Conservation (phyloP, 2,888 invertebrate genomes). For the Lymantria dispar region DNA sequence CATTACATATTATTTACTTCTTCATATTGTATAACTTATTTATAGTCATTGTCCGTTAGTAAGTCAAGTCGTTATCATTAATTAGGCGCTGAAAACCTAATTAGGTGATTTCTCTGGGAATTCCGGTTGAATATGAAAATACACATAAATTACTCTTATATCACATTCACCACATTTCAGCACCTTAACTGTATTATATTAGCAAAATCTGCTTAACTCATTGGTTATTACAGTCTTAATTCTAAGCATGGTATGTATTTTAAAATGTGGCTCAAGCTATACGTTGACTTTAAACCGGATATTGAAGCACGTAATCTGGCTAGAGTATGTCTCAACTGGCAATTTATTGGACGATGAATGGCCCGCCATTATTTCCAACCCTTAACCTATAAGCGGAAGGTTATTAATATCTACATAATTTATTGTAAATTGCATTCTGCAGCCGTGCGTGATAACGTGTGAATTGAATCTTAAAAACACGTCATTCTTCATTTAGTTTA, state of each 20-base stretch:
- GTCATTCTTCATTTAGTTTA: background rate
- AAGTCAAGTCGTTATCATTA: no score
- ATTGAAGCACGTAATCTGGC: slow-evolving; percentile 81
- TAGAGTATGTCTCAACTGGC: slow-evolving; percentile 75
- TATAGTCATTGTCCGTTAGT: no score
- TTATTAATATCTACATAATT: slow-evolving; percentile 82
- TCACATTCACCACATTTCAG: no score
- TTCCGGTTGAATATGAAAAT: no score
- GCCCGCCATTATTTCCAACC: slow-evolving; percentile 73
- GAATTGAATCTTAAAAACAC: slow-evolving; percentile 32
- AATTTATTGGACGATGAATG: slow-evolving; percentile 81
- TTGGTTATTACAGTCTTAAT: background rate
- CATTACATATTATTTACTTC: no score
- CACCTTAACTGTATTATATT: no score
- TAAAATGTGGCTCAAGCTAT: slow-evolving; percentile 31
- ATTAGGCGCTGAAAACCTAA: no score
- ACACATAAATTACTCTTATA: no score
- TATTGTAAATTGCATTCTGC: slow-evolving; percentile 81
- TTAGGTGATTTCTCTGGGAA: no score
- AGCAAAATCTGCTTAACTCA: no score
- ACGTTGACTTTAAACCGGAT: slow-evolving; percentile 66
- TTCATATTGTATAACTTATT: no score
- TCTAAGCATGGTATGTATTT: slow-evolving; percentile 20
- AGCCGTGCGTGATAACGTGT: slow-evolving; percentile 58
- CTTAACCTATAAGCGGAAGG: slow-evolving; percentile 66